Evolutionary conservation across 2,888 invertebrate species (phyloP).

Genomic region (Sesamia inferens): DNA sequence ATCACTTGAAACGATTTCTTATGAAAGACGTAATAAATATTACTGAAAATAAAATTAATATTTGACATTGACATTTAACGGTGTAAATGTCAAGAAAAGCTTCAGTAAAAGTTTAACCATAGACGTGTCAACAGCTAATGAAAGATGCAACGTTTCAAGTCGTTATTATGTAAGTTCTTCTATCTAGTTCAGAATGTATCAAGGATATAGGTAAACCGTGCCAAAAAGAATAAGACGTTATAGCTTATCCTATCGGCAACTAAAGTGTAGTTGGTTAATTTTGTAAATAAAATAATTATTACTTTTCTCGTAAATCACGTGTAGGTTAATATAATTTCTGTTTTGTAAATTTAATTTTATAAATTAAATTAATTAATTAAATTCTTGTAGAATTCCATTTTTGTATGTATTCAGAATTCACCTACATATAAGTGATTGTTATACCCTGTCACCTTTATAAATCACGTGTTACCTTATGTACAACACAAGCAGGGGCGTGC

Average conservation of each 20-base stretch:
- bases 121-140: constrained; percentile 10
- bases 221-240: background rate
- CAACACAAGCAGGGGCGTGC: no score
- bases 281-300: background rate
- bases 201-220: constrained; percentile 15
- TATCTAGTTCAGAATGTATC: background rate
- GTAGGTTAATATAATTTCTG: no score
- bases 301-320: background rate
- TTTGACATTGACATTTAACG: constrained; percentile 1
- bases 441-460: no score
- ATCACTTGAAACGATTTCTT: background rate
- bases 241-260: no score
- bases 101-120: background rate
- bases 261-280: no score
- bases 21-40: background rate
- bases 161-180: constrained; percentile 3
- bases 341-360: no score
- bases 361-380: no score
- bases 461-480: no score
- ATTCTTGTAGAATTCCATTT: no score
- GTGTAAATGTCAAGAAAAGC: constrained; percentile 29
- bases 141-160: constrained; percentile 16
- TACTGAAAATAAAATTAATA: constrained; percentile 1
- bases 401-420: no score
- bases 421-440: no score